These are phyloP conservation scores for Turdus rufiventris DNA, from an alignment of 2,113 vertebrate species.

Conservation along the genomic window DNA sequence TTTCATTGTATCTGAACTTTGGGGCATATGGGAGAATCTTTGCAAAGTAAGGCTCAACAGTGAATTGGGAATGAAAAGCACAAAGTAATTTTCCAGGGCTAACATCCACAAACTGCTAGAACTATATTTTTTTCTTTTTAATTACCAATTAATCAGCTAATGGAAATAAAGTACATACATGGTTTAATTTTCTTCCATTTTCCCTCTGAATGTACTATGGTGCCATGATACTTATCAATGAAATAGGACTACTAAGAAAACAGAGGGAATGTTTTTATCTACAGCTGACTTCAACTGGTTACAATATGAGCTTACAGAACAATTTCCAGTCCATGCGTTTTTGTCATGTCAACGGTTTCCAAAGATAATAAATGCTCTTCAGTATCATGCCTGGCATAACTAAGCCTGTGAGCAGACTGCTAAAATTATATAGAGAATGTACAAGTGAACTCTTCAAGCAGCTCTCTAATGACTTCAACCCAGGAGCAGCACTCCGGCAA, in stretches of 20 bases:
- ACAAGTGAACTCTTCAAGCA: not conserved
- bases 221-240: not conserved
- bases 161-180: not conserved
- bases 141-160: not conserved
- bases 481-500: not conserved
- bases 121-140: not conserved
- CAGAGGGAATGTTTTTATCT: not conserved
- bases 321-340: conserved; percentile 74
- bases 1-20: not conserved
- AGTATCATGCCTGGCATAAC: conserved; percentile 73
- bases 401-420: conserved; percentile 49
- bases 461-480: conserved; percentile 24
- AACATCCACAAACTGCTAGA: not conserved
- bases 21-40: not conserved
- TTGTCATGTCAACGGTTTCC: conserved; percentile 83
- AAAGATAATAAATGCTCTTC: conserved; percentile 83
- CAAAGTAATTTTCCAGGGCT: not conserved
- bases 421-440: conserved; percentile 65
- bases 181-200: not conserved
- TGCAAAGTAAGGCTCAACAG: not conserved
- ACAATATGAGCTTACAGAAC: conserved; percentile 69
- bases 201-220: not conserved
- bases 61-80: not conserved
- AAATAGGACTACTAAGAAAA: not conserved
- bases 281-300: conserved; percentile 1